Evolutionary conservation across 2,113 vertebrate species (phyloP), one percentile per base, ranked within the genome.

Genomic region (Symphodus melops): DNA sequence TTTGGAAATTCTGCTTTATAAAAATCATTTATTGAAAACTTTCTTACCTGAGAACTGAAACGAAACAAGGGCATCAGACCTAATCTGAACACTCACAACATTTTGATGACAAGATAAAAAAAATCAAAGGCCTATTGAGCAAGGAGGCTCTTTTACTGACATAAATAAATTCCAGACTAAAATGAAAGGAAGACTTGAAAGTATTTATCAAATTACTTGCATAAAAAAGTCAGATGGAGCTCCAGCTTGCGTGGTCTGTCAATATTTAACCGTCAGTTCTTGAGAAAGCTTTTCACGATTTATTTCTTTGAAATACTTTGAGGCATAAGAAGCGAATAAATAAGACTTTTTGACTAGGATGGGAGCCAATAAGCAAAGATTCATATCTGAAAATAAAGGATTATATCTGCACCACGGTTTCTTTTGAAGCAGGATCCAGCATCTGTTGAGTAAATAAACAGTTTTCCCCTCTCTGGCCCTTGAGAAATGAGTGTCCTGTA

Each of bases 381-480:
- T 17, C 9, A 33, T 33, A 42, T 33, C 14, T 48, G 2, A 39
- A 17, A 57, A 11, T 5, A 55, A 20, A 51, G 6, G 33, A 33
- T 17, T 6, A 33, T 21, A 42, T 33, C 14, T 48, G n/a, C 52
- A 16, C 16, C 9, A 2, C 8, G 37, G 36, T 52, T 21, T 5
- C 20, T 81, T 68, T 64, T 20, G 57, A 58, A 73, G 19, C 3
- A 9, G 19, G 10, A 53, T 63, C 57, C 14, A n/a, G 67, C 20
- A 10, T 42, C 21, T 48, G 73, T 53, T 55, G 3, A 21, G 17
- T 6, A 63, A 37, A 52, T 4, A 39, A 67, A 48, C 23, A n/a
- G 13, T 28, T 36, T 59, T 37, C 19, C 9, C 11, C 1, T 10
- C 4, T 56, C 8, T 19, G 3, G 5, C 54, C 53, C 17, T 48